A percentile compares a stretch with the other conserved stretches of the same genome.
Conservation (phyloP, 2,113 vertebrate genomes). For the Gallinago media region DNA sequence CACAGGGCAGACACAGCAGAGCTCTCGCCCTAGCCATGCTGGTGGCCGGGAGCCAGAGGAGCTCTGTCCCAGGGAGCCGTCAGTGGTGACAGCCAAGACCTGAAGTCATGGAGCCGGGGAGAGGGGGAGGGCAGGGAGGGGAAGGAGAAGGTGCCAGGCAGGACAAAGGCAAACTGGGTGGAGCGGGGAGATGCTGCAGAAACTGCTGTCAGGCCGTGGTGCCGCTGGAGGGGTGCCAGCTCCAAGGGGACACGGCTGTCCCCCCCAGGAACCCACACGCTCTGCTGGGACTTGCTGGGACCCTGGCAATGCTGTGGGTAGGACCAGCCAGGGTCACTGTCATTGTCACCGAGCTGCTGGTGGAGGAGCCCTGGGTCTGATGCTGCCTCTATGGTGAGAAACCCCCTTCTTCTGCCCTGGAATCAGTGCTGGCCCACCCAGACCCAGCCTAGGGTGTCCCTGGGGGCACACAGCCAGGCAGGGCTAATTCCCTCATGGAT, state of each 20-base stretch:
- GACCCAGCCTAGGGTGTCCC: too few relatives aligned
- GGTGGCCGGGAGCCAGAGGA: not conserved
- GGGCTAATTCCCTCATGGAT: accelerated
- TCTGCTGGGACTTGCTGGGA: not conserved
- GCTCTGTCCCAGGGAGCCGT: not conserved
- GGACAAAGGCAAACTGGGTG: accelerated
- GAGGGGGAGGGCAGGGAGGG: not conserved
- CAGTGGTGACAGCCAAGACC: not conserved
- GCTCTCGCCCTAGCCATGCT: accelerated
- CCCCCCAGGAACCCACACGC: accelerated
- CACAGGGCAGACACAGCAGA: not conserved
- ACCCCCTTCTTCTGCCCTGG: too few relatives aligned
- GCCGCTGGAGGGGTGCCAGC: not conserved
- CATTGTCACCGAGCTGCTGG: not conserved
- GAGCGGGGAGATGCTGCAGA: not conserved
- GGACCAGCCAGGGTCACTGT: not conserved
- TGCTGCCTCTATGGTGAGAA: not conserved
- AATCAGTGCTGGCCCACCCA: accelerated
- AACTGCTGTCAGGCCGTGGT: accelerated
- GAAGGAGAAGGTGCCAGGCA: not conserved
- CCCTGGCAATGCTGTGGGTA: accelerated
- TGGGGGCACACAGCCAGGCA: not conserved
- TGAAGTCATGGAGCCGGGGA: not conserved
- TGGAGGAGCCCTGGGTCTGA: not conserved
- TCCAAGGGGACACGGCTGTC: not conserved